Evolutionary conservation across 2,888 invertebrate genomes (phyloP).

Genomic region (Calliopum simillimum): DNA sequence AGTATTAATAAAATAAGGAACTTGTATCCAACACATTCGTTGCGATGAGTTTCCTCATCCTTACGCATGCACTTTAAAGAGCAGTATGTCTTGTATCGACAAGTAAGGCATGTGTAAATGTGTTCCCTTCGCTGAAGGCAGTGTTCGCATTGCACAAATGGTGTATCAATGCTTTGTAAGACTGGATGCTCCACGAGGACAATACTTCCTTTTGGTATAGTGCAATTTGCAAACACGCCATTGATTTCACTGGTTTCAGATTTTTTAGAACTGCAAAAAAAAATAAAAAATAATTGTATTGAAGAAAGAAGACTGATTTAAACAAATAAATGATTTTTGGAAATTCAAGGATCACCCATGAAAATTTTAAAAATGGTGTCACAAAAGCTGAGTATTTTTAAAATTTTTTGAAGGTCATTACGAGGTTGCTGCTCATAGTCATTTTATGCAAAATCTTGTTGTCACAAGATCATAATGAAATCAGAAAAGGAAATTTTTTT

Average conservation of each 20-base stretch:
- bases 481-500: too few relatives aligned
- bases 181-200: constrained; percentile 43
- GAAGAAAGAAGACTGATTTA: too few relatives aligned
- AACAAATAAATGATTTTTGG: too few relatives aligned
- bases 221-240: constrained; percentile 37
- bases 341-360: too few relatives aligned
- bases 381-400: neutral
- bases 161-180: constrained; percentile 36
- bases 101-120: constrained; percentile 45
- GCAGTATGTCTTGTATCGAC: constrained; percentile 47
- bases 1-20: constrained; percentile 42
- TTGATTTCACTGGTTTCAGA: constrained; percentile 8
- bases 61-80: constrained; percentile 44
- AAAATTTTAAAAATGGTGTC: neutral
- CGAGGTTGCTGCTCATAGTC: too few relatives aligned
- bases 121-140: constrained; percentile 37
- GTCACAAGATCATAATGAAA: too few relatives aligned
- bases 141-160: constrained; percentile 44
- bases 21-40: constrained; percentile 46
- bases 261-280: neutral
- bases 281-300: neutral
- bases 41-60: constrained; percentile 36
- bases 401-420: too few relatives aligned
- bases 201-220: constrained; percentile 37
- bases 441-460: too few relatives aligned